phyloP scores from a whole-genome alignment of 1,140 invertebrate genomes.

The Vanessa tameamea region DNA sequence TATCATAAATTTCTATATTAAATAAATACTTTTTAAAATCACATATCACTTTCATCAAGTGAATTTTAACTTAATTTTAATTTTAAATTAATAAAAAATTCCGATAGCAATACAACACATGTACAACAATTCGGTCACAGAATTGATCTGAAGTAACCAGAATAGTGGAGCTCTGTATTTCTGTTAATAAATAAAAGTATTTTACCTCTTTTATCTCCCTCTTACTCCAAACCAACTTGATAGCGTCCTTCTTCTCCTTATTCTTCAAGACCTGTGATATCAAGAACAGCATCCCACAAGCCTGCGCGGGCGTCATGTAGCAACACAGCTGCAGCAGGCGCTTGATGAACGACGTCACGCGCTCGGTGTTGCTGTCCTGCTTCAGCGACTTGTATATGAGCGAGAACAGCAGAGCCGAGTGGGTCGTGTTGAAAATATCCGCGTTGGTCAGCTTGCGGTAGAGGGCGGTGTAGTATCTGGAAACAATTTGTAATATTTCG shows the following conservation, averaged over 20 bases:
- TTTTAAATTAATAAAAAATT: not conserved
- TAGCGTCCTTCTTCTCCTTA: slow-evolving; percentile 55
- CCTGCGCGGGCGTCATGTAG: slow-evolving; percentile 82
- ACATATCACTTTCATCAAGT: no score
- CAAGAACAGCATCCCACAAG: slow-evolving; percentile 89
- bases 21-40: not conserved
- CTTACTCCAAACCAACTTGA: slow-evolving; percentile 60
- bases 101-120: no score
- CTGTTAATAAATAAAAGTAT: not conserved
- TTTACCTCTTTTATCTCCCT: slow-evolving; percentile 59
- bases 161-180: no score
- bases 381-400: slow-evolving; percentile 92
- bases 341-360: slow-evolving; percentile 94
- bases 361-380: slow-evolving; percentile 86
- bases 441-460: slow-evolving; percentile 93
- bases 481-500: slow-evolving; percentile 27
- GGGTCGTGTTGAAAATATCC: slow-evolving; percentile 86
- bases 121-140: no score
- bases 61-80: not conserved
- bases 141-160: no score
- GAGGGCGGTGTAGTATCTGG: slow-evolving; percentile 92
- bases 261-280: slow-evolving; percentile 86
- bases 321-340: slow-evolving; percentile 89
- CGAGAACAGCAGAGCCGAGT: slow-evolving; percentile 92
- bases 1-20: slow-evolving; percentile 15